phyloP scores from a whole-genome alignment of 2,797 vertebrate genomes.

The Catostomus latipinnis region DNA sequence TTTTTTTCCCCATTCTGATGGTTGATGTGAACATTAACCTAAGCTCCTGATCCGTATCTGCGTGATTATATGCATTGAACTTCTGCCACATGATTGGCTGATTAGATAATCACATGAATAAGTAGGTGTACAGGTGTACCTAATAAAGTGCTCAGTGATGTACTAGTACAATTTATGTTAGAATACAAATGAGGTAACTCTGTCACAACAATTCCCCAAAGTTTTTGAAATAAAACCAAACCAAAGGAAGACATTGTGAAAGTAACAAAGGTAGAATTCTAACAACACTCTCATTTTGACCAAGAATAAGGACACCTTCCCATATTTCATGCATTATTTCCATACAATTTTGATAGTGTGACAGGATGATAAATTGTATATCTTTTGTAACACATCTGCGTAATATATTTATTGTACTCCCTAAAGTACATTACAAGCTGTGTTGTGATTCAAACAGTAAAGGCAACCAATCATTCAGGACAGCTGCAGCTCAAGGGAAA shows the following conservation, averaged over 20 bases:
- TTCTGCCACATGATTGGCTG: too few species aligned
- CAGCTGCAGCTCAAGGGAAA: slow-evolving; percentile 19
- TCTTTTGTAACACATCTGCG: slow-evolving; percentile 28
- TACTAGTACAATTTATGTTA: too few species aligned
- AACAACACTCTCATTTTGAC: background rate
- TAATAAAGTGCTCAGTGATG: too few species aligned
- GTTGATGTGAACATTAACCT: too few species aligned
- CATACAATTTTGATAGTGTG: slow-evolving; percentile 29
- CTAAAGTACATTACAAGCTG: slow-evolving; percentile 3
- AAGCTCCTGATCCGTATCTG: too few species aligned
- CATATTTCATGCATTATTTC: background rate
- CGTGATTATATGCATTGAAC: too few species aligned
- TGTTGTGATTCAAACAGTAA: slow-evolving; percentile 17
- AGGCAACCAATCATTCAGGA: slow-evolving; percentile 6
- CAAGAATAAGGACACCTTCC: slow-evolving; percentile 16
- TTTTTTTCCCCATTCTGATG: too few species aligned
- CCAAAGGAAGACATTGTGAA: slow-evolving; percentile 2
- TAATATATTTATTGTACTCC: slow-evolving; percentile 36
- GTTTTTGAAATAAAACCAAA: too few species aligned
- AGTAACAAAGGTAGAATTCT: background rate
- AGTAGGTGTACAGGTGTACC: too few species aligned
- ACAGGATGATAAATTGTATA: slow-evolving; percentile 50
- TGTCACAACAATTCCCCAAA: too few species aligned
- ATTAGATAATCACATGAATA: too few species aligned
- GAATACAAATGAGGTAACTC: too few species aligned